Conservation (phyloP, 2,888 invertebrate genomes). For the Polydrusus cervinus region DNA sequence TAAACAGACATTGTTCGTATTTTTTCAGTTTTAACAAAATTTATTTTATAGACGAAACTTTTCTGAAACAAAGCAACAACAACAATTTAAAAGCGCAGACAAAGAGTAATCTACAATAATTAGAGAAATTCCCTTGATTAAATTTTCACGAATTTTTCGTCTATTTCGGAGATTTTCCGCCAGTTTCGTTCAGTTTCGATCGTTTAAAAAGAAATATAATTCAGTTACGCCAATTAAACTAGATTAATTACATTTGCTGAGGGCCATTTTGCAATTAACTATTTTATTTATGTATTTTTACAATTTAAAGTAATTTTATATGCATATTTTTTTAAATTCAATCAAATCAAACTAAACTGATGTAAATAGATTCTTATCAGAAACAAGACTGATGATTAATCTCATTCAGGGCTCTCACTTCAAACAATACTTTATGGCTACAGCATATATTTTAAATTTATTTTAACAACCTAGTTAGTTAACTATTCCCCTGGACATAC, state of each 20-base stretch:
- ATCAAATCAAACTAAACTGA: no score
- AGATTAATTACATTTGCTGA: slow-evolving; percentile 3
- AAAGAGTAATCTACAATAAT: slow-evolving; percentile 17
- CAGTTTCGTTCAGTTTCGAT: neutral
- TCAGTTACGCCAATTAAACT: slow-evolving; percentile 3
- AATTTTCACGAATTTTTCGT: slow-evolving; percentile 16
- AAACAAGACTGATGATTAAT: no score
- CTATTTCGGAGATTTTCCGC: neutral
- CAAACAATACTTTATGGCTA: no score
- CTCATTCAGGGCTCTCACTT: no score
- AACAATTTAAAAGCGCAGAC: neutral
- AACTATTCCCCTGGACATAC: no score
- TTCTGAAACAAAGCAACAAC: neutral
- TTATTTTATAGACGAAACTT: neutral
- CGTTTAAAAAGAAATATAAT: slow-evolving; percentile 5
- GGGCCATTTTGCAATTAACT: neutral
- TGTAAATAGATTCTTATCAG: no score
- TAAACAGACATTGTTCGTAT: no score
- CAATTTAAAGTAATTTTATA: neutral
- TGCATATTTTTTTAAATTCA: no score
- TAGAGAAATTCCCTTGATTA: slow-evolving; percentile 6
- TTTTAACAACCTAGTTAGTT: no score
- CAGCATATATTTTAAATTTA: no score
- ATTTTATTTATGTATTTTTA: slow-evolving; percentile 3
- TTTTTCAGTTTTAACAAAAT: neutral